phyloP scores from a whole-genome alignment of 1,140 invertebrate genomes.

The Lucilia sericata region DNA sequence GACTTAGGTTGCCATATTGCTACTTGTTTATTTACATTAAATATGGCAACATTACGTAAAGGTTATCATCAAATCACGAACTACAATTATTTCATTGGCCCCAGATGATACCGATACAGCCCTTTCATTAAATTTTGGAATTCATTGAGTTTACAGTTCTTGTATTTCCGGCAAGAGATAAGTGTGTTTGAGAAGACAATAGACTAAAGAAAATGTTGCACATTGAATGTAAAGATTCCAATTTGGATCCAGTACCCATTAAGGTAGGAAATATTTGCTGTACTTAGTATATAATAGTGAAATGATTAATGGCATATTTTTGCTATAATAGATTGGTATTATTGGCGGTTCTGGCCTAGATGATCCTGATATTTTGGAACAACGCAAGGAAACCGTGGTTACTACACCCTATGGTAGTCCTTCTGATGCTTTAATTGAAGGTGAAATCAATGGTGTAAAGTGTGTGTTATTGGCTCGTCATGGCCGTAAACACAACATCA shows the following conservation, averaged over 20 bases:
- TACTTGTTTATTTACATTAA: too few relatives aligned
- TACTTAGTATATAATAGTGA: background rate
- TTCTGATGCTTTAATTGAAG: conserved; percentile 83
- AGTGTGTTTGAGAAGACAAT: background rate
- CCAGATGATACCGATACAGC: background rate
- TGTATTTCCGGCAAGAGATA: background rate
- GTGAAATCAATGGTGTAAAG: conserved; percentile 75
- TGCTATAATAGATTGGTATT: conserved; percentile 84
- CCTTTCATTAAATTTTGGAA: background rate
- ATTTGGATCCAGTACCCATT: conserved; percentile 60
- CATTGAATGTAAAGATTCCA: conserved; percentile 61
- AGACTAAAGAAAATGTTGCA: conserved; percentile 53
- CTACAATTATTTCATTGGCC: background rate
- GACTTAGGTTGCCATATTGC: too few relatives aligned
- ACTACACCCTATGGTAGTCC: conserved; percentile 88
- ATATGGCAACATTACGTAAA: background rate
- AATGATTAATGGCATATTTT: background rate
- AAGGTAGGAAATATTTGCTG: conserved; percentile 50
- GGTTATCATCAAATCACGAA: background rate
- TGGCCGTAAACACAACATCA: conserved; percentile 85
- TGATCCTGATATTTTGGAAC: conserved; percentile 84
- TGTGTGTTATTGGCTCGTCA: conserved; percentile 92
- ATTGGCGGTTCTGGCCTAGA: conserved; percentile 95
- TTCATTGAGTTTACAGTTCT: background rate
- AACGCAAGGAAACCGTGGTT: conserved; percentile 74